phyloP scores from a whole-genome alignment of 2,888 invertebrate species.

The Nephrotoma appendiculata region DNA sequence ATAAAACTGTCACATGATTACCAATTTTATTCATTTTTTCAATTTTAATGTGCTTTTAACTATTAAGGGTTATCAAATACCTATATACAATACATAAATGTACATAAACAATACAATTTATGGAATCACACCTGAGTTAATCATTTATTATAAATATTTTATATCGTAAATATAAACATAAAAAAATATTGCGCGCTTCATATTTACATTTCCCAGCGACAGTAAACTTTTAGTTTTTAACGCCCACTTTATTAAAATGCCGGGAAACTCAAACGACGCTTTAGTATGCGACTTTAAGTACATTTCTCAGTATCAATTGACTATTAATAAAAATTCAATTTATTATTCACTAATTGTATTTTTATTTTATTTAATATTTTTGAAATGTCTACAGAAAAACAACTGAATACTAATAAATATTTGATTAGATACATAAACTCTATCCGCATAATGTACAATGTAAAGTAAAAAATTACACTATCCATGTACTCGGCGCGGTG shows the following conservation, averaged over 20 bases:
- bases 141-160: background rate
- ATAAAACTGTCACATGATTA: background rate
- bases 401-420: background rate
- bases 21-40: background rate
- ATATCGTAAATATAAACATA: background rate
- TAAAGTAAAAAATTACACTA: no score
- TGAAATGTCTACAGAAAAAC: background rate
- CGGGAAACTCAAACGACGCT: background rate
- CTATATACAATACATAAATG: background rate
- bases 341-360: background rate
- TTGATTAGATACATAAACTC: background rate
- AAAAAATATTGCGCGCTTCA: background rate
- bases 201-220: background rate
- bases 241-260: background rate
- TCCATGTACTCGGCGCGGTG: background rate
- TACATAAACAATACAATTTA: background rate
- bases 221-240: background rate
- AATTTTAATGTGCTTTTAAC: background rate
- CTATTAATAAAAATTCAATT: background rate
- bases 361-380: background rate
- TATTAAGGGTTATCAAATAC: background rate
- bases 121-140: background rate
- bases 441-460: background rate
- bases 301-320: background rate
- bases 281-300: background rate